Evolutionary conservation across 2,113 vertebrate species (phyloP).

Genomic region (Dipodomys stephensi): DNA sequence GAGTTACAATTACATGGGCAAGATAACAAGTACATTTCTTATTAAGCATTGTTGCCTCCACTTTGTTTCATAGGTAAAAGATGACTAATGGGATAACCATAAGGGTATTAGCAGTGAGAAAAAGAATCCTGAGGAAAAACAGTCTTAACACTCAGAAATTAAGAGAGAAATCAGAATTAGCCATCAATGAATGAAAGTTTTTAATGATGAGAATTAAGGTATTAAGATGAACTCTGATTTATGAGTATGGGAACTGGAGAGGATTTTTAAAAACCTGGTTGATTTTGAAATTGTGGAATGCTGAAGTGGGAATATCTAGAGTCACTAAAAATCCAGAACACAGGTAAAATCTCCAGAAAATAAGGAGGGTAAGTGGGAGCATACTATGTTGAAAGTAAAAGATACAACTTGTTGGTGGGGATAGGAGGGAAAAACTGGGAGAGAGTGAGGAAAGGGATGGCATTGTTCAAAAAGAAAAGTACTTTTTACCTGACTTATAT

Average conservation of each 20-base stretch:
- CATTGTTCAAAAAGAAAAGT: no score
- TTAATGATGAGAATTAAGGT: not conserved
- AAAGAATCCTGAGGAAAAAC: not conserved
- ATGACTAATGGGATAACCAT: not conserved
- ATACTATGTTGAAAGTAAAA: not conserved
- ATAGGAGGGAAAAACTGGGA: no score
- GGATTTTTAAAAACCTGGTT: not conserved
- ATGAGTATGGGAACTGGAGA: fast-evolving
- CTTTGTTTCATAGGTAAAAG: not conserved
- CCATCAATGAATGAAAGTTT: not conserved
- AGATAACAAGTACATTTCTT: no score
- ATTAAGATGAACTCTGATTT: not conserved
- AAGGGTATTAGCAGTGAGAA: not conserved
- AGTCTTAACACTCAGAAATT: not conserved
- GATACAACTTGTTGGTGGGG: not conserved
- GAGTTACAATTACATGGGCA: no score
- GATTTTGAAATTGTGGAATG: not conserved
- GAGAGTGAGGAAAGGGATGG: no score
- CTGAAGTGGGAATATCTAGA: not conserved
- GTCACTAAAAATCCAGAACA: not conserved
- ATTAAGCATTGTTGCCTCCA: no score
- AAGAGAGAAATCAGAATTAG: not conserved
- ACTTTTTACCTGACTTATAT: not conserved
- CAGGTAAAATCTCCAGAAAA: not conserved
- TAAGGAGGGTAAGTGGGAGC: no score